These are phyloP conservation scores for Florisuga fusca DNA, from an alignment of 2,797 vertebrate genomes.

Conservation along the genomic window DNA sequence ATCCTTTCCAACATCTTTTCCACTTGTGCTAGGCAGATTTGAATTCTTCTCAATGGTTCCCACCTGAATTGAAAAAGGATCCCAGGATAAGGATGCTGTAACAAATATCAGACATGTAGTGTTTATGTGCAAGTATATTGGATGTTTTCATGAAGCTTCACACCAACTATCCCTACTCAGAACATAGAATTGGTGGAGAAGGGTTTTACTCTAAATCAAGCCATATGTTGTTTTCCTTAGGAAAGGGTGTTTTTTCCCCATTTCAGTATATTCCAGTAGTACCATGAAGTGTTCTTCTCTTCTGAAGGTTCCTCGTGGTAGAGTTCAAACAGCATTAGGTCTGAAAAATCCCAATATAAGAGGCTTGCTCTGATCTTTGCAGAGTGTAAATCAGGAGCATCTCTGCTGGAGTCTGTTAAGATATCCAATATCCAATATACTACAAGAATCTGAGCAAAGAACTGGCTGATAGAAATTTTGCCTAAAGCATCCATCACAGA, in stretches of 20 bases:
- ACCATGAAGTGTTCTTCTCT: background rate
- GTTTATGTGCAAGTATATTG: background rate
- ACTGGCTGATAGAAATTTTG: background rate
- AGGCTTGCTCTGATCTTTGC: background rate
- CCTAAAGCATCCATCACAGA: background rate
- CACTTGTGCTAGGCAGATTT: background rate
- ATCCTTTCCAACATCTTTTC: background rate
- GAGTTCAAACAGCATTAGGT: background rate
- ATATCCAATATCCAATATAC: background rate
- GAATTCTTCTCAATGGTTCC: background rate
- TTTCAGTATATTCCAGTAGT: background rate
- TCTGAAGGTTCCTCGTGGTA: background rate
- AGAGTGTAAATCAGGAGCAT: background rate
- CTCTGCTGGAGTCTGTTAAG: background rate
- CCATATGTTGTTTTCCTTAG: background rate
- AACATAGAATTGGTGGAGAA: background rate
- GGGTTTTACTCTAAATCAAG: background rate
- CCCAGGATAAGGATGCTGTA: background rate
- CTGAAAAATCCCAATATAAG: background rate
- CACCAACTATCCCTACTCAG: background rate
- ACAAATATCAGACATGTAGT: background rate
- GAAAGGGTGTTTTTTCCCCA: background rate
- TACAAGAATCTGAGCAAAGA: background rate
- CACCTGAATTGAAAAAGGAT: background rate
- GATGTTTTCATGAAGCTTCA: background rate